phyloP scores from a whole-genome alignment of 2,888 invertebrate genomes.

The Parnassius smintheus region DNA sequence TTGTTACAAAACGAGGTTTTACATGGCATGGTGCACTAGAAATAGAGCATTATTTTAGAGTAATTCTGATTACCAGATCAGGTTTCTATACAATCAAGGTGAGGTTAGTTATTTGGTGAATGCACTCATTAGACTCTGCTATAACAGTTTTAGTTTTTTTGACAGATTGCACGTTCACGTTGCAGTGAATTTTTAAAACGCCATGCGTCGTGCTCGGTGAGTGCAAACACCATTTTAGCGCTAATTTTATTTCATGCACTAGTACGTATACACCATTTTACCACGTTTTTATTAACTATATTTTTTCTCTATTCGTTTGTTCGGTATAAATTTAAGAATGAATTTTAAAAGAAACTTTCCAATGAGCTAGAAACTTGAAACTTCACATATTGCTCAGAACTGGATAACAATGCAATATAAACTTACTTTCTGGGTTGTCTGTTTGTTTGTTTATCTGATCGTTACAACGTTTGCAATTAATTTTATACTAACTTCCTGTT shows the following conservation, averaged over 20 bases:
- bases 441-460: background rate
- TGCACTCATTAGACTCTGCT: slow-evolving; percentile 26
- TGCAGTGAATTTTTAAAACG: slow-evolving; percentile 72
- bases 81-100: background rate
- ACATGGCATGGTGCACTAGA: slow-evolving; percentile 6
- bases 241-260: slow-evolving; percentile 29
- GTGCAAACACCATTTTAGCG: slow-evolving; percentile 52
- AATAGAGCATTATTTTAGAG: background rate
- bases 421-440: too few relatives aligned
- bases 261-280: slow-evolving; percentile 27
- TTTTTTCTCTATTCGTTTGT: background rate
- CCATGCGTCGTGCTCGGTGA: slow-evolving; percentile 68
- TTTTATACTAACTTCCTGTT: too few relatives aligned
- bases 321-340: too few relatives aligned
- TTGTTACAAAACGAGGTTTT: background rate
- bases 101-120: slow-evolving; percentile 15
- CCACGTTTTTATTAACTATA: background rate
- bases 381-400: too few relatives aligned
- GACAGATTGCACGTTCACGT: slow-evolving; percentile 72
- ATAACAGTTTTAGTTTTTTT: slow-evolving; percentile 32
- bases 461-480: background rate
- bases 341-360: too few relatives aligned
- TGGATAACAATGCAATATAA: too few relatives aligned
- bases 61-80: background rate
- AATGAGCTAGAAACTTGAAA: too few relatives aligned